A percentile compares a stretch with the other conserved stretches of the same genome.
These are phyloP conservation scores for Ia io DNA, from an alignment of 2,113 vertebrate species.

Conservation along the genomic window DNA sequence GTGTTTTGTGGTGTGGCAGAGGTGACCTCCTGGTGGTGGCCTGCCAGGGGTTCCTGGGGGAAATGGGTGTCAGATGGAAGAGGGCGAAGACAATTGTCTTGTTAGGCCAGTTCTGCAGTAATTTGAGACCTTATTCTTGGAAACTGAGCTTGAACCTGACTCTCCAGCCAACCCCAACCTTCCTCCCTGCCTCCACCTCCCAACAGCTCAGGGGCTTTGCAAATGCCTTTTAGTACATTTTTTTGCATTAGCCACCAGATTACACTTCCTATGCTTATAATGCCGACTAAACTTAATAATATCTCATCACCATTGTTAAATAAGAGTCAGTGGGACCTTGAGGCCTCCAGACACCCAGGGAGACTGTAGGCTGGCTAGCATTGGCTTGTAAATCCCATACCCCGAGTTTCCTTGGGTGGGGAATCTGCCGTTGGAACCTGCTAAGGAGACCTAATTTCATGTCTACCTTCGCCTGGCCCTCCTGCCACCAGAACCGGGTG, in stretches of 20 bases:
- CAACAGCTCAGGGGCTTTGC: neutral
- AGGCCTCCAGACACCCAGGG: neutral
- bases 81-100: neutral
- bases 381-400: neutral
- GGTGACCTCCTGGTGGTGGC: too few species aligned
- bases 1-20: neutral
- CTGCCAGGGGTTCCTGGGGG: neutral
- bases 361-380: neutral
- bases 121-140: neutral
- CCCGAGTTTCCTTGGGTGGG: neutral
- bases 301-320: neutral
- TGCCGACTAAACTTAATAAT: neutral
- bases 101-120: neutral
- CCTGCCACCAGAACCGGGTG: fast-evolving
- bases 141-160: neutral
- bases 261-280: neutral
- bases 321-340: neutral
- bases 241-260: neutral
- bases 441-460: neutral
- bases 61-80: neutral
- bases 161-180: neutral
- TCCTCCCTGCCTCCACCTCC: too few species aligned
- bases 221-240: neutral
- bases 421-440: neutral
- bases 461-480: neutral